Evolutionary conservation across 1,140 invertebrate genomes (phyloP).

Genomic region (Episyrphus balteatus): DNA sequence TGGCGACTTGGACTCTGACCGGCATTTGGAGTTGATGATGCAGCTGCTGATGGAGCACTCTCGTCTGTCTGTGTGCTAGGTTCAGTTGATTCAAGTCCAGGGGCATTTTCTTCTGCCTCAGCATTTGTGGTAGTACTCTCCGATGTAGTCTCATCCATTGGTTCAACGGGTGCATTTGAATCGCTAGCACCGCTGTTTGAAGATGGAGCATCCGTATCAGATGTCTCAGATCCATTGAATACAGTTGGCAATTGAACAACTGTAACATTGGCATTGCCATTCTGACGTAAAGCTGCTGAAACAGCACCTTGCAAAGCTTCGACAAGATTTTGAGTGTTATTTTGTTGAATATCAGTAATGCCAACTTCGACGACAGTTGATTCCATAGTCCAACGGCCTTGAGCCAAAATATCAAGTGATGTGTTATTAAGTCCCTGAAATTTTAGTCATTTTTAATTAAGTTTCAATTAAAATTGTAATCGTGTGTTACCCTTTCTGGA

Average conservation of each 20-base stretch:
- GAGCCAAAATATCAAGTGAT: conserved; percentile 30
- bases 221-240: conserved; percentile 14
- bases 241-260: conserved; percentile 29
- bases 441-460: too few relatives aligned
- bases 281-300: conserved; percentile 27
- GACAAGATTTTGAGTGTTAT: conserved; percentile 28
- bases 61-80: not conserved
- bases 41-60: not conserved
- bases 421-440: conserved; percentile 28
- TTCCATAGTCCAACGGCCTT: conserved; percentile 35
- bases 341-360: conserved; percentile 32
- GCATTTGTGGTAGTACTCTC: not conserved
- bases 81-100: conserved; percentile 2
- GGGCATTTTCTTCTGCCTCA: not conserved
- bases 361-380: conserved; percentile 36
- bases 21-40: not conserved
- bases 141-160: conserved; percentile 1
- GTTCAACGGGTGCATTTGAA: not conserved
- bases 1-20: conserved; percentile 14
- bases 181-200: not conserved
- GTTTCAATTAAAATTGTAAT: too few relatives aligned
- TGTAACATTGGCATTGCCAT: conserved; percentile 25
- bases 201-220: conserved; percentile 4
- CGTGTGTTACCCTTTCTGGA: conserved; percentile 17
- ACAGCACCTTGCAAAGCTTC: conserved; percentile 34